Conservation (phyloP, 2,888 invertebrate genomes). For the Nemotelus nigrinus region DNA sequence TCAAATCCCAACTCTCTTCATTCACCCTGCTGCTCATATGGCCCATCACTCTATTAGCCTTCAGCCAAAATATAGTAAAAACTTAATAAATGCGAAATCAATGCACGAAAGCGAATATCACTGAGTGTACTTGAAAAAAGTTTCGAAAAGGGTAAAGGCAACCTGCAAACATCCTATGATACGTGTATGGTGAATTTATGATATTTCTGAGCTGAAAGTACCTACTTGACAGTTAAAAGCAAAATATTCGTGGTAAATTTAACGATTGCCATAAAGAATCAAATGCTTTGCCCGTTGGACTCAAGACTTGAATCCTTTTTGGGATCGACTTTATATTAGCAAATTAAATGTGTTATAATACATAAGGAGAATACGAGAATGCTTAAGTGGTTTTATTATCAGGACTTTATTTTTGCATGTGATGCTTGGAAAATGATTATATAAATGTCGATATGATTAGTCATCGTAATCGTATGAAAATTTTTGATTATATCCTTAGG, state of each 20-base stretch:
- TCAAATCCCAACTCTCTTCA: too few relatives aligned
- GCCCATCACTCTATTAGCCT: too few relatives aligned
- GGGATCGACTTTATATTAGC: not conserved
- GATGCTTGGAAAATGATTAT: not conserved
- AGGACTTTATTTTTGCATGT: not conserved
- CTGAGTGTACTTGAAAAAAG: not conserved
- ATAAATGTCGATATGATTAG: not conserved
- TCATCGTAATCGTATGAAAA: not conserved
- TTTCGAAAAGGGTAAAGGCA: not conserved
- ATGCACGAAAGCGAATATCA: too few relatives aligned
- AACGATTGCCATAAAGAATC: conserved; percentile 4
- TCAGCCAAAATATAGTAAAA: too few relatives aligned
- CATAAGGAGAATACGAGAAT: not conserved
- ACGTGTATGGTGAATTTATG: not conserved
- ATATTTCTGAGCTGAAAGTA: conserved; percentile 4
- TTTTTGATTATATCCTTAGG: not conserved
- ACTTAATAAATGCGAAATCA: too few relatives aligned
- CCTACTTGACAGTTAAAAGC: not conserved
- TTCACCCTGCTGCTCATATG: too few relatives aligned
- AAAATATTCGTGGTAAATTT: conserved; percentile 10
- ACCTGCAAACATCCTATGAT: not conserved
- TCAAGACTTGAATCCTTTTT: not conserved
- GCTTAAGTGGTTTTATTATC: conserved; percentile 19
- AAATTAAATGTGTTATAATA: conserved; percentile 23
- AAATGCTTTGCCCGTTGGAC: not conserved